These are phyloP conservation scores for Trochalopteron elliotii DNA, from an alignment of 2,113 vertebrate genomes.

Conservation along the genomic window DNA sequence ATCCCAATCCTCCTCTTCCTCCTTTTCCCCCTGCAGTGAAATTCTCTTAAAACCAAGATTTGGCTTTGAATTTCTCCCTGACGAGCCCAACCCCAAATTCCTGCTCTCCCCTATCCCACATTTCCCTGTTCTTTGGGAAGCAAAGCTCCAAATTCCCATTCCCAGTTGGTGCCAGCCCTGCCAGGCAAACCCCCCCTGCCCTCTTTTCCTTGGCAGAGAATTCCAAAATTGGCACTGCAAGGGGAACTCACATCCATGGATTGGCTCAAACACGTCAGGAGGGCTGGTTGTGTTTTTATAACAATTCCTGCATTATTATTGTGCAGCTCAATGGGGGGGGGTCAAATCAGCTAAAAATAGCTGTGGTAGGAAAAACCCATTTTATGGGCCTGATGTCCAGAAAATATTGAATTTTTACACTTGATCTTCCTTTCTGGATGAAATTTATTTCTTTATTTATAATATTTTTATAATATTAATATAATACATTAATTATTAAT, in stretches of 20 bases:
- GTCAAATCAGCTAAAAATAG: not conserved
- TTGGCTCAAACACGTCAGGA: not conserved
- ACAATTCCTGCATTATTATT: not conserved
- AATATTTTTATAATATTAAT: too few relatives aligned
- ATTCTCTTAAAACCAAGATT: rapidly evolving
- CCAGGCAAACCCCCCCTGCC: not conserved
- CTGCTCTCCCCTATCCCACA: not conserved
- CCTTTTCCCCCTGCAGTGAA: not conserved
- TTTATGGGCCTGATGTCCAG: not conserved
- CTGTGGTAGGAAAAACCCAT: not conserved
- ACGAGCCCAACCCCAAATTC: too few relatives aligned
- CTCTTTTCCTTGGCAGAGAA: not conserved
- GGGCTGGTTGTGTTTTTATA: not conserved
- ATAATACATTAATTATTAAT: too few relatives aligned
- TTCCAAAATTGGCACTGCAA: not conserved
- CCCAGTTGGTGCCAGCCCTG: not conserved
- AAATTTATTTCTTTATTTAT: too few relatives aligned
- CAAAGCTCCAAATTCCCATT: not conserved
- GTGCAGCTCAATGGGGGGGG: not conserved
- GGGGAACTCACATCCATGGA: not conserved
- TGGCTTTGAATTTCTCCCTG: not conserved
- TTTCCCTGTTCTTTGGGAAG: too few relatives aligned
- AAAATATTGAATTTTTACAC: not conserved
- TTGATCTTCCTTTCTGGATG: not conserved
- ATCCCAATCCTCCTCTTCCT: too few relatives aligned